Conservation (phyloP, 1,140 invertebrate species). For the Drosophila serrata region DNA sequence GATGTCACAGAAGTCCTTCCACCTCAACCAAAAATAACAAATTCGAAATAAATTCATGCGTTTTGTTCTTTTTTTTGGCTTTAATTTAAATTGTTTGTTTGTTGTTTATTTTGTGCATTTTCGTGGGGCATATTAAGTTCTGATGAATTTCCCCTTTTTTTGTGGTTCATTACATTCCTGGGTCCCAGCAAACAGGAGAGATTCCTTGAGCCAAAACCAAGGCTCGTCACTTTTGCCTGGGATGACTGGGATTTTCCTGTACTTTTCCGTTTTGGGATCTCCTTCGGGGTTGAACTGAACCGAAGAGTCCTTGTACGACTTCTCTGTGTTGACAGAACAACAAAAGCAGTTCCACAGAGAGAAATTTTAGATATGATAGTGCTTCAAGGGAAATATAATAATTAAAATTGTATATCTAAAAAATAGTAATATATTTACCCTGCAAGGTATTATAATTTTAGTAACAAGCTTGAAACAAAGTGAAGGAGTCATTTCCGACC, state of each 20-base stretch:
- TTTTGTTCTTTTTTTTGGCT: not conserved
- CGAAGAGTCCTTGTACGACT: slow-evolving; percentile 71
- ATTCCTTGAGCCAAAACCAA: slow-evolving; percentile 17
- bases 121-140: not conserved
- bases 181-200: not conserved
- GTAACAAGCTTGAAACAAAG: too few relatives aligned
- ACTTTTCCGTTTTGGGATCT: slow-evolving; percentile 5
- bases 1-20: too few relatives aligned
- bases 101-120: not conserved
- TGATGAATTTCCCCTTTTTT: not conserved
- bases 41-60: slow-evolving; percentile 9
- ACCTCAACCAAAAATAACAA: not conserved
- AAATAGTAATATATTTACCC: too few relatives aligned
- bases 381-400: not conserved
- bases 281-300: slow-evolving; percentile 44
- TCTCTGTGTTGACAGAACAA: slow-evolving; percentile 63
- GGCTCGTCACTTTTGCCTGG: slow-evolving; percentile 21
- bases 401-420: too few relatives aligned
- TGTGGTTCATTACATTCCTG: slow-evolving; percentile 16
- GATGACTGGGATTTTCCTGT: slow-evolving; percentile 17
- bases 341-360: slow-evolving; percentile 3
- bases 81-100: slow-evolving; percentile 10
- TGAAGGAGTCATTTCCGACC: too few relatives aligned
- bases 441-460: too few relatives aligned
- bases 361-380: not conserved